Evolutionary conservation across 2,888 invertebrate species (phyloP), one percentile per base, ranked within the genome.

Genomic region (Protonemura montana): DNA sequence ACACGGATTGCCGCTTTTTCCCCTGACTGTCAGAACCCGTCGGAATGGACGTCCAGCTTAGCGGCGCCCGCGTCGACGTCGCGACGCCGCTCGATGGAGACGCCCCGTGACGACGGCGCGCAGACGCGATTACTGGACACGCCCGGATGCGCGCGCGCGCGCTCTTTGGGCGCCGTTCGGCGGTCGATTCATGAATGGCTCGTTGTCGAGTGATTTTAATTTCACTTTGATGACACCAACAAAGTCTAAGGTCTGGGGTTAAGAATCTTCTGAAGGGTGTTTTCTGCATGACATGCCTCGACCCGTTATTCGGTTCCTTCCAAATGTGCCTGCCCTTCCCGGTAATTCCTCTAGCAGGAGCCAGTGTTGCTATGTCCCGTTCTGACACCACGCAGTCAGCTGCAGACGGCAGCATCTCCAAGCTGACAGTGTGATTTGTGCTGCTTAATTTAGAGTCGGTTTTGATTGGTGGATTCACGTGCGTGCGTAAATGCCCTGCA

Each of bases 81-180:
- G 83, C 83, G 35, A 83, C 83, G 42, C 83, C 83, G 42, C 30
- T 28, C 29, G 41, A 42, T 3, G 13, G 86, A 81, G 76, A 77
- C 85, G 84, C 80, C 85, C 77, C 85, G 82, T 78, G 41, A 80
- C 85, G 82, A 35, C 85, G 42, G n/a, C 84, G 82, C 88, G 86
- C 87, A 87, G 88, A 88, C 88, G 88, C 88, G 91, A 59, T 82
- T 80, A 76, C 86, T 59, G 86, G n/a, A 27, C 85, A 76, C 76
- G 78, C 35, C 35, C 35, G 35, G 5, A 10, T 35, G n/a, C 10
- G 35, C 35, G 10, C 5, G 5, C 10, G 3, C 35, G 35, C 35
- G 35, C 35, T 6, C 5, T 10, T 3, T 2, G 59, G 2, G 59
- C 59, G 16, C 59, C 6, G 82, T 76, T 42, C 77, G 29, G 76